phyloP scores from a whole-genome alignment of 1,140 invertebrate genomes.

The Phymastichus coffea region DNA sequence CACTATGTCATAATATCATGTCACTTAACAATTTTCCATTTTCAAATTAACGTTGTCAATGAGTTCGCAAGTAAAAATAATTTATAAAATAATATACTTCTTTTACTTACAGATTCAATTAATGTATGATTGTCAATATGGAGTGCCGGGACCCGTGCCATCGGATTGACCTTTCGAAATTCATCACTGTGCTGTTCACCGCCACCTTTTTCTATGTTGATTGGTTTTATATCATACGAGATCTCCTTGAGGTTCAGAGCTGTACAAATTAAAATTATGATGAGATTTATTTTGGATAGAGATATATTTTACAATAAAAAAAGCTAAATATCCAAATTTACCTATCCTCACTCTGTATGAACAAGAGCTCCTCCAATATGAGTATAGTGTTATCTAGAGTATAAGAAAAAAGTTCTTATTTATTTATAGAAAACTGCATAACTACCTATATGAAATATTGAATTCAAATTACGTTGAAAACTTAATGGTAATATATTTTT shows the following conservation, averaged over 20 bases:
- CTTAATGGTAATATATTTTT: no score
- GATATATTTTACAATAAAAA: neutral
- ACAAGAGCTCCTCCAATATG: conserved; percentile 89
- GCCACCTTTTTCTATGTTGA: conserved; percentile 84
- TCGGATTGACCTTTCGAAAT: conserved; percentile 85
- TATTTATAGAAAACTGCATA: no score
- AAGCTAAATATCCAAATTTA: conserved; percentile 47
- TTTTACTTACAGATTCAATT: conserved; percentile 73
- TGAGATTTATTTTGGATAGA: conserved; percentile 4
- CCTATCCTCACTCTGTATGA: conserved; percentile 88
- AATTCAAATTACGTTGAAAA: no score
- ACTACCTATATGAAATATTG: no score
- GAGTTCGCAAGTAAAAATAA: no score
- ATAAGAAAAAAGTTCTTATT: no score
- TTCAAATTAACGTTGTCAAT: no score
- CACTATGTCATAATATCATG: no score
- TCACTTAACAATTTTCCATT: no score
- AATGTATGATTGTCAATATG: conserved; percentile 77
- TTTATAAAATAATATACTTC: conserved; percentile 1
- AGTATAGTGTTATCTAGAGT: conserved; percentile 79
- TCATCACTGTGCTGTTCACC: conserved; percentile 86
- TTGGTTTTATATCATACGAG: conserved; percentile 88
- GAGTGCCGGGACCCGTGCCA: conserved; percentile 89
- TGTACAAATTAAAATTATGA: conserved; percentile 43
- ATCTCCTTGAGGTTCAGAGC: conserved; percentile 91